These are phyloP conservation scores for Laticauda colubrina DNA, from an alignment of 2,113 vertebrate species.

Conservation along the genomic window DNA sequence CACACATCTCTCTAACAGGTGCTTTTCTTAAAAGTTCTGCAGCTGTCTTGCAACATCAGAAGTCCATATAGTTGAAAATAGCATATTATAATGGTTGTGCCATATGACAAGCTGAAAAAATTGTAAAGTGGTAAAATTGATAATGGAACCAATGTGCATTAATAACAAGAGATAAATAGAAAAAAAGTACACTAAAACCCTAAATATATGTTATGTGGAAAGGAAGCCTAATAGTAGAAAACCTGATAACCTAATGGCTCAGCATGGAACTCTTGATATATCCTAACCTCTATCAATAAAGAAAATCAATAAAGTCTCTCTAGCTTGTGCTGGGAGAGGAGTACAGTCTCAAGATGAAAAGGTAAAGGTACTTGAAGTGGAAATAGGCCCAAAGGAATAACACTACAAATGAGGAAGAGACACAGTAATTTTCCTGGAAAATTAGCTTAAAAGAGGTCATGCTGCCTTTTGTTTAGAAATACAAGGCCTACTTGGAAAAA, in stretches of 20 bases:
- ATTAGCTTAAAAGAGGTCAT: neutral
- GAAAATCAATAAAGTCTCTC: neutral
- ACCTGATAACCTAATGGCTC: neutral
- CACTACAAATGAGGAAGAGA: slow-evolving; percentile 11
- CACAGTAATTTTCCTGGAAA: slow-evolving; percentile 10
- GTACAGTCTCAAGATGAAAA: neutral
- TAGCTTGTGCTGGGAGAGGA: neutral
- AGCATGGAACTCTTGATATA: slow-evolving; percentile 13
- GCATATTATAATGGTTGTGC: neutral
- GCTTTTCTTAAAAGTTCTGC: neutral
- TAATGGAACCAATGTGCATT: neutral
- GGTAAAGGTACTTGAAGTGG: neutral
- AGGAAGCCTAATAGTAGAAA: neutral
- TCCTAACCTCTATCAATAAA: neutral
- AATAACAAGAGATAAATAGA: neutral
- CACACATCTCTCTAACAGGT: neutral
- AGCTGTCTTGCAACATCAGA: neutral
- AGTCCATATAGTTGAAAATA: neutral
- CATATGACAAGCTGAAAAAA: slow-evolving; percentile 26
- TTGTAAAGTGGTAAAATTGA: neutral
- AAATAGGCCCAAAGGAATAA: slow-evolving; percentile 9
- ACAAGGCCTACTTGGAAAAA: neutral
- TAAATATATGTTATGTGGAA: neutral
- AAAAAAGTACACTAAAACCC: neutral
- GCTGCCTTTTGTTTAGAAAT: slow-evolving; percentile 1